Conservation (phyloP, 2,888 invertebrate species). For the Nesidiocoris tenuis region DNA sequence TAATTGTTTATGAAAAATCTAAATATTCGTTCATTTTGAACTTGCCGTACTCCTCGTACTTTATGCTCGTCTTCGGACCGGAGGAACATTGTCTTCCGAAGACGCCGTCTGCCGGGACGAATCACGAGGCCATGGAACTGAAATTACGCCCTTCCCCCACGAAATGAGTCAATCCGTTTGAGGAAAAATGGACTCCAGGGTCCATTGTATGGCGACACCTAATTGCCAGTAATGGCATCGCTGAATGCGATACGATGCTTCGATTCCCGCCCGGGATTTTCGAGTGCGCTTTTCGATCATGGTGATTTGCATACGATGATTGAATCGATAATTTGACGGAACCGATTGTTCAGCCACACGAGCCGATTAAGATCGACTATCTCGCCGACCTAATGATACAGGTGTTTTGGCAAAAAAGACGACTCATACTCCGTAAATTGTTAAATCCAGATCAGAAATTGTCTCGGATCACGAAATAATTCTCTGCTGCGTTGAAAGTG, state of each 20-base stretch:
- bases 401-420: no score
- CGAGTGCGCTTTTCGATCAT: background rate
- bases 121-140: background rate
- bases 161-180: background rate
- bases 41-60: no score
- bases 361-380: background rate
- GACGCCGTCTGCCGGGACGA: background rate
- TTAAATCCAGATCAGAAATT: no score
- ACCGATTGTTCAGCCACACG: background rate
- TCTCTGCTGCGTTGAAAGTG: no score
- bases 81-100: no score
- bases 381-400: background rate
- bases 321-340: background rate
- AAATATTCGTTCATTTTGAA: no score
- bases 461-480: no score
- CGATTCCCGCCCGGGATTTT: background rate
- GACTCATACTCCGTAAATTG: no score
- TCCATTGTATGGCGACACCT: background rate
- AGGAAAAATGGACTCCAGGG: background rate
- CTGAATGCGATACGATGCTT: background rate
- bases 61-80: no score
- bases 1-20: no score
- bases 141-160: background rate
- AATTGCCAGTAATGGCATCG: background rate
- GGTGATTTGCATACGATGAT: background rate